Evolutionary conservation across 92 coral and sea anemone genomes (phyloP).

Genomic region (Bergia puertoricense): DNA sequence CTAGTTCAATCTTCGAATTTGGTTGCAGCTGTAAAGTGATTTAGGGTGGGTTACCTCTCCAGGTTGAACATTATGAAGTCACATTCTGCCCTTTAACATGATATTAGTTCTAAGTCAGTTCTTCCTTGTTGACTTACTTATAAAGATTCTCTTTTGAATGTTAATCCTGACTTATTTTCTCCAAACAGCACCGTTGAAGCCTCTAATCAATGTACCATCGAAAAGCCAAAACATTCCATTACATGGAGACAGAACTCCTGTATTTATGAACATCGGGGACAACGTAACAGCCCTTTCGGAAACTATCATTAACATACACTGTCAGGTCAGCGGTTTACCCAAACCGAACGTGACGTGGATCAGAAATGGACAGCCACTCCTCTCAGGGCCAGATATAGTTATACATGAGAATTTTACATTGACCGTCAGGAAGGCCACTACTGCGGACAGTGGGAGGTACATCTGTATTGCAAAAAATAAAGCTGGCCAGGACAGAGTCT

Average conservation of each 20-base stretch:
- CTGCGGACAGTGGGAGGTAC: constrained; percentile 67
- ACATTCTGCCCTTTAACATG: too few species aligned
- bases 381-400: constrained; percentile 41
- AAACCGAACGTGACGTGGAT: constrained; percentile 67
- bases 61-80: too few species aligned
- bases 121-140: too few species aligned
- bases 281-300: constrained; percentile 57
- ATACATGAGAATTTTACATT: constrained; percentile 63
- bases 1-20: too few species aligned
- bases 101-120: too few species aligned
- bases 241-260: constrained; percentile 32
- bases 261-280: constrained; percentile 62
- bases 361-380: constrained; percentile 56
- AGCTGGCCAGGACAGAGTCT: constrained; percentile 55
- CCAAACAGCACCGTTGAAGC: constrained; percentile 55
- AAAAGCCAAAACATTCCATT: constrained; percentile 35
- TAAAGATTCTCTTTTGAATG: not conserved
- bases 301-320: constrained; percentile 54
- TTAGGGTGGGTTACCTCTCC: too few species aligned
- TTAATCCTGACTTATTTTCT: not conserved
- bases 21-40: too few species aligned
- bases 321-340: constrained; percentile 75
- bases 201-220: constrained; percentile 52
- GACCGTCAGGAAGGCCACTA: constrained; percentile 45
- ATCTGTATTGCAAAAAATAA: constrained; percentile 67